Evolutionary conservation across 2,797 vertebrate species (phyloP).

Genomic region (Sarcophilus harrisii): DNA sequence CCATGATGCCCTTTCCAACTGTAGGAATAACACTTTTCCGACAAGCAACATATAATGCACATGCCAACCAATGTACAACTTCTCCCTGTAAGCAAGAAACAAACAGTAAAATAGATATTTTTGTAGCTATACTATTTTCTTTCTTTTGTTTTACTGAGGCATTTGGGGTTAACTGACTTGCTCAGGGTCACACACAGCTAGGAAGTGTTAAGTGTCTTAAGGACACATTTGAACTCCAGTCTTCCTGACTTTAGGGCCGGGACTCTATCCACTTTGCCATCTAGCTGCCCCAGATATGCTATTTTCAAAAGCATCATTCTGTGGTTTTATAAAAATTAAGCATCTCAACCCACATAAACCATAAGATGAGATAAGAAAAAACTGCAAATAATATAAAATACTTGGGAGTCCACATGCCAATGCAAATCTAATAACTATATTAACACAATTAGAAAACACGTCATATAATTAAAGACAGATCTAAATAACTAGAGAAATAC

Average conservation of each 20-base stretch:
- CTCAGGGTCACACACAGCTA: too few species aligned
- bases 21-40: constrained; percentile 92
- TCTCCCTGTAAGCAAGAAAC: constrained; percentile 88
- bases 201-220: too few species aligned
- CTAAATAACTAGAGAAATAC: background rate
- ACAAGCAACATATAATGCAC: constrained; percentile 93
- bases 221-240: too few species aligned
- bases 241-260: too few species aligned
- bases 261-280: too few species aligned
- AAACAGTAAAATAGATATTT: constrained; percentile 53
- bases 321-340: background rate
- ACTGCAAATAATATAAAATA: background rate
- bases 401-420: background rate
- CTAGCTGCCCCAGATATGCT: background rate
- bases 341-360: background rate
- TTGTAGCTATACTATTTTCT: background rate
- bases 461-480: background rate
- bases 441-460: background rate
- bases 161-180: too few species aligned
- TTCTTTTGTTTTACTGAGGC: too few species aligned
- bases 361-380: background rate
- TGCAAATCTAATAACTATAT: background rate
- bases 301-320: background rate
- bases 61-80: constrained; percentile 94
- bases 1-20: constrained; percentile 93